These are phyloP conservation scores for Kryphioiulus occultus DNA, from an alignment of 2,888 invertebrate species.

Conservation along the genomic window DNA sequence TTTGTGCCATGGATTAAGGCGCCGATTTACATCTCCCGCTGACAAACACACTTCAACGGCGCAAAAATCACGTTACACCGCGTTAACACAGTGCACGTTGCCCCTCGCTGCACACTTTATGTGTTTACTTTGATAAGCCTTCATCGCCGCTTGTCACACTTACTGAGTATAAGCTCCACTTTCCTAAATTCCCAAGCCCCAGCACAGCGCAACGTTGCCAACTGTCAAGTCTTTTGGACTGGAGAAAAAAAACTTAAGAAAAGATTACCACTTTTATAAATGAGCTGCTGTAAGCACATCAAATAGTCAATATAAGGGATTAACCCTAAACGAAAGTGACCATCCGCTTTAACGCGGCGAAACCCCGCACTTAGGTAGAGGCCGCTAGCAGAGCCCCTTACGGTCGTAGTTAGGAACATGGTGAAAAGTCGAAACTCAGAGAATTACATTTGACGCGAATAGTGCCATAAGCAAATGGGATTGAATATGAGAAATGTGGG, in stretches of 20 bases:
- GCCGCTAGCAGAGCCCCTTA: too few species aligned
- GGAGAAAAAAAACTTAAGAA: not conserved
- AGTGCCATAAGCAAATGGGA: too few species aligned
- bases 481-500: too few species aligned
- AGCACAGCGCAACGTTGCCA: not conserved
- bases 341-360: not conserved
- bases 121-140: constrained; percentile 18
- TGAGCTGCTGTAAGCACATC: constrained; percentile 15
- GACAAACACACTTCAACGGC: constrained; percentile 40
- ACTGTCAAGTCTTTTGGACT: not conserved
- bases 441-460: too few species aligned
- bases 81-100: constrained; percentile 25
- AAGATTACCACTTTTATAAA: constrained; percentile 30
- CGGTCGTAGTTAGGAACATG: too few species aligned
- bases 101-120: not conserved
- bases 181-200: constrained; percentile 14
- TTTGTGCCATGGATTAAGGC: constrained; percentile 42
- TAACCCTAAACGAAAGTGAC: constrained; percentile 20
- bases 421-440: too few species aligned
- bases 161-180: constrained; percentile 2
- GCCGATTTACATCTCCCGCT: constrained; percentile 43
- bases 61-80: constrained; percentile 20
- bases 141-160: constrained; percentile 13
- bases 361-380: too few species aligned
- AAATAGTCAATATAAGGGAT: not conserved